Percentiles rank a stretch among this genome's conserved stretches.
Conservation (phyloP, 2,113 vertebrate genomes). For the Stegastes partitus region DNA sequence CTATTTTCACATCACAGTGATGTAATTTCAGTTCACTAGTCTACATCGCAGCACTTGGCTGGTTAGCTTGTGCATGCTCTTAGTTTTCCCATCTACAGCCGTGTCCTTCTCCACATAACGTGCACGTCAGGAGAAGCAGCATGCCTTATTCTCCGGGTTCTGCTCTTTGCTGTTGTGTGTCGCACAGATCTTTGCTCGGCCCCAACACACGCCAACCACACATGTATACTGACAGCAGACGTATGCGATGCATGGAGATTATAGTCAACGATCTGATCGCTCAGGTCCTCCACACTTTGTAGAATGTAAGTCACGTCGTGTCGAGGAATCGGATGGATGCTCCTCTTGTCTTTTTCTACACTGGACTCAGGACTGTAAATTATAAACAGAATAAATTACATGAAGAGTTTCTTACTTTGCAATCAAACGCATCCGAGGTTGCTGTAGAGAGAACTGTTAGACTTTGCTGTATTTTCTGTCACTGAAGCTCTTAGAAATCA, state of each 20-base stretch:
- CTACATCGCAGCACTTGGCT: constrained; percentile 14
- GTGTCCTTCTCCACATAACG: constrained; percentile 7
- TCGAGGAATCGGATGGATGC: constrained; percentile 12
- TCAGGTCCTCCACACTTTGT: constrained; percentile 61
- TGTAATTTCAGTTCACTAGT: not conserved
- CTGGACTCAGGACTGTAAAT: constrained; percentile 74
- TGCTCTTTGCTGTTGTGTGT: constrained; percentile 28
- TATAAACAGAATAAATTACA: constrained; percentile 39
- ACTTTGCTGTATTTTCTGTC: constrained; percentile 1
- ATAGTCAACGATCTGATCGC: constrained; percentile 50
- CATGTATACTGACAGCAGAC: constrained; percentile 36
- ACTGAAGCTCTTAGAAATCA: not conserved
- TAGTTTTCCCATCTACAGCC: not conserved
- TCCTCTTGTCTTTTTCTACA: constrained; percentile 49
- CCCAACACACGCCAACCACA: constrained; percentile 8
- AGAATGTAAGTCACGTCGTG: constrained; percentile 30
- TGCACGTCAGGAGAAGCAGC: constrained; percentile 52
- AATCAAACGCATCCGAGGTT: constrained; percentile 30
- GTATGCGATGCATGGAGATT: constrained; percentile 73
- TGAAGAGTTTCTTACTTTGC: constrained; percentile 46
- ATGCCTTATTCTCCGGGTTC: constrained; percentile 60
- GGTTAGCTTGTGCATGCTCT: constrained; percentile 52
- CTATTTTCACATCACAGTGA: not conserved
- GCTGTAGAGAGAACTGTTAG: not conserved
- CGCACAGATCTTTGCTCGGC: constrained; percentile 16